Evolutionary conservation across 2,888 invertebrate genomes (phyloP).

Genomic region (Morinoia aosen): DNA sequence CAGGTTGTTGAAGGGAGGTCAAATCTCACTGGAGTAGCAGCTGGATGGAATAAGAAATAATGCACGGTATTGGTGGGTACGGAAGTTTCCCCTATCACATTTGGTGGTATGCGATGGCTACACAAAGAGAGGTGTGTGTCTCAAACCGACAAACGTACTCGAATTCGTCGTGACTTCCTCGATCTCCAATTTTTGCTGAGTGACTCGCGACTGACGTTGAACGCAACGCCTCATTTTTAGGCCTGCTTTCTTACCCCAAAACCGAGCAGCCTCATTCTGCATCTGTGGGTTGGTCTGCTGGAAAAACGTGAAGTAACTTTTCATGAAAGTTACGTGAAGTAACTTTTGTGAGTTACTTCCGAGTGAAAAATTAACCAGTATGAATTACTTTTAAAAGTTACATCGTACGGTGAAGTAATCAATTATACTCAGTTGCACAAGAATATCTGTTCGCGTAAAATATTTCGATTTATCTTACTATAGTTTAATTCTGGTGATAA

Average conservation of each 20-base stretch:
- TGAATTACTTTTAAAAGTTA: not conserved
- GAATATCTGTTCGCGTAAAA: not conserved
- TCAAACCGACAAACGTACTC: not conserved
- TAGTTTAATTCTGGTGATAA: too few species aligned
- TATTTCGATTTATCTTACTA: not conserved
- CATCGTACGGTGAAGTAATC: not conserved
- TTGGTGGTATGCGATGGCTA: too few species aligned
- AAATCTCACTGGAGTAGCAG: too few species aligned
- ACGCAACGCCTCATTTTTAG: not conserved
- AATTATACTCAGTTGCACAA: not conserved
- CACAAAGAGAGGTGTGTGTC: not conserved
- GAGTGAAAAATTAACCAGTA: not conserved
- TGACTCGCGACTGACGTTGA: not conserved
- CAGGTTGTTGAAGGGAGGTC: too few species aligned
- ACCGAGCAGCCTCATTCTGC: not conserved
- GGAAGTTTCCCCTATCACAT: not conserved
- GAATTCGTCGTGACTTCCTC: slow-evolving; percentile 4
- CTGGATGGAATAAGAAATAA: not conserved
- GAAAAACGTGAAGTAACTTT: not conserved
- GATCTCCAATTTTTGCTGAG: not conserved
- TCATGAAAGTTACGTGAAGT: too few species aligned
- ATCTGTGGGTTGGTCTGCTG: not conserved
- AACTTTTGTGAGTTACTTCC: not conserved
- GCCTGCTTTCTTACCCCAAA: not conserved
- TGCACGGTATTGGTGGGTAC: not conserved